These are phyloP conservation scores for Drosophila tripunctata DNA, from an alignment of 2,888 invertebrate genomes.

Conservation along the genomic window DNA sequence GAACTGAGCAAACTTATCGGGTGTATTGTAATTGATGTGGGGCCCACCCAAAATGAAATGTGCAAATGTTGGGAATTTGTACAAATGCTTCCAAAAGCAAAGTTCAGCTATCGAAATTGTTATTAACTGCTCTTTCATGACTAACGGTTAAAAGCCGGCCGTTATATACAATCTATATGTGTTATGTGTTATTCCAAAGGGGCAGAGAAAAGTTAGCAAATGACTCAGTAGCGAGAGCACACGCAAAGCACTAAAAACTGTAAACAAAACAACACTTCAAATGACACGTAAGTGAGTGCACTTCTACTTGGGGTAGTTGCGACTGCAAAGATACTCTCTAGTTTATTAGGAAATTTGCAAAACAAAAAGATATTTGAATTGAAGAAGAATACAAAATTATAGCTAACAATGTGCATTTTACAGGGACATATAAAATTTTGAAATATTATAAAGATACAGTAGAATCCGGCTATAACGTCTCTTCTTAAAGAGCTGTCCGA, in stretches of 20 bases:
- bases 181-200: not conserved
- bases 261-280: not conserved
- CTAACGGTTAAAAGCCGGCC: conserved; percentile 15
- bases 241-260: not conserved
- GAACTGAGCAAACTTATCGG: conserved; percentile 38
- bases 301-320: not conserved
- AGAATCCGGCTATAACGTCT: too few relatives aligned
- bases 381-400: too few relatives aligned
- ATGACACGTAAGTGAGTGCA: conserved; percentile 1
- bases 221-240: conserved; percentile 32
- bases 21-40: conserved; percentile 48
- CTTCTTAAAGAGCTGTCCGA: too few relatives aligned
- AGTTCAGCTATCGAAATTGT: conserved; percentile 39
- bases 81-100: conserved; percentile 36
- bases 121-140: conserved; percentile 16
- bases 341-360: too few relatives aligned
- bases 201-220: conserved; percentile 3
- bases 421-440: too few relatives aligned
- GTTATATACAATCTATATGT: too few relatives aligned
- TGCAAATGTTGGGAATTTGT: conserved; percentile 45
- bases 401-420: too few relatives aligned
- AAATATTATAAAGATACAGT: too few relatives aligned
- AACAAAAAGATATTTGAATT: too few relatives aligned
- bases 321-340: not conserved
- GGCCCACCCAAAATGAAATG: conserved; percentile 52